phyloP scores from a whole-genome alignment of 1,140 invertebrate species.

The Lepidotrigona ventralis region DNA sequence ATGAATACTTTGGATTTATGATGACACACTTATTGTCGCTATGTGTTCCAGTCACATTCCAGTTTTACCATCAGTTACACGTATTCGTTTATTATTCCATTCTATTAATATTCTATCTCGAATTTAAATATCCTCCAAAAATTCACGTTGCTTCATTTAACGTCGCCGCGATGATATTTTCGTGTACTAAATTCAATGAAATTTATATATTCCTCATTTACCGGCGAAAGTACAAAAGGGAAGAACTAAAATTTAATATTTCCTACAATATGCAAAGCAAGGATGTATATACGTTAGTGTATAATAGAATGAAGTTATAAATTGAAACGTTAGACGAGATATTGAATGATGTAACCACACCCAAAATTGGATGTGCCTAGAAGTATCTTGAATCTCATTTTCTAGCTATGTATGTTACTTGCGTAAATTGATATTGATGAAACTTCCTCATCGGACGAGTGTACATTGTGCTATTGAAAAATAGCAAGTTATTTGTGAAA shows the following conservation, averaged over 20 bases:
- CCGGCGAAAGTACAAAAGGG: background rate
- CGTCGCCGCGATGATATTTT: background rate
- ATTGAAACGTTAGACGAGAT: background rate
- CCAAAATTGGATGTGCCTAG: background rate
- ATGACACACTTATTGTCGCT: background rate
- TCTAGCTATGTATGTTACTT: background rate
- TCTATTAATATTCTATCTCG: background rate
- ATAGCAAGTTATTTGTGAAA: background rate
- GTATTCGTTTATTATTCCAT: background rate
- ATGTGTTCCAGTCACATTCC: background rate
- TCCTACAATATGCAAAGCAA: too few relatives aligned
- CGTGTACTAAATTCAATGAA: background rate
- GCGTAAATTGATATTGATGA: background rate
- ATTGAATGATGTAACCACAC: background rate
- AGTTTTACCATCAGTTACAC: background rate
- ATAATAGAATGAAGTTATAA: background rate
- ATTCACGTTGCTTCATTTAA: background rate
- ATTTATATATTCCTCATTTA: background rate
- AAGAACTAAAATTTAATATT: background rate
- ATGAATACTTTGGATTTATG: background rate
- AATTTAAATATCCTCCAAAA: background rate
- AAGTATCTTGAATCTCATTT: background rate
- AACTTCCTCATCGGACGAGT: background rate
- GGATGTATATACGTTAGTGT: too few relatives aligned
- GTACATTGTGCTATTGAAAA: background rate